Evolutionary conservation across 1,140 invertebrate species (phyloP).

Genomic region (Aplysia californica): DNA sequence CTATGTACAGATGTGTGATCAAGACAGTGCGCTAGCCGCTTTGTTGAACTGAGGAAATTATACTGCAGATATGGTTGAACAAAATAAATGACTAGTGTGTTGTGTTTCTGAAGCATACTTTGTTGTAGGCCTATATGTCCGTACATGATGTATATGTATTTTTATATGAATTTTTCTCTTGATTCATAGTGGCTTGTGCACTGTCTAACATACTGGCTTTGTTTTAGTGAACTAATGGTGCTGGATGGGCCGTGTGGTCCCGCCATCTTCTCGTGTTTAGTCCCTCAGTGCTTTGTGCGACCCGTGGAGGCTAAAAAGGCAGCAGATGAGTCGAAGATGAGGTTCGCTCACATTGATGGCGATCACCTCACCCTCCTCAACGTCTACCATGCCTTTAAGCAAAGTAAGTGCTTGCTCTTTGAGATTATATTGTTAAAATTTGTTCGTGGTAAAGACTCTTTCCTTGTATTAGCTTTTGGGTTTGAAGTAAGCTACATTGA

Average conservation of each 20-base stretch:
- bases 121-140: no score
- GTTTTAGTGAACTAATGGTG: constrained; percentile 63
- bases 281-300: constrained; percentile 99
- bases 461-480: no score
- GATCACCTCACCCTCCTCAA: constrained; percentile 96
- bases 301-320: constrained; percentile 99
- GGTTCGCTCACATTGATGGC: constrained; percentile 99
- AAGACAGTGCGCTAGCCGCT: no score
- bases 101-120: no score
- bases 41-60: no score
- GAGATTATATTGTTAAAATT: neutral
- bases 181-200: constrained; percentile 33
- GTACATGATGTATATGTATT: no score
- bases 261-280: constrained; percentile 72
- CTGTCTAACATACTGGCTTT: constrained; percentile 52
- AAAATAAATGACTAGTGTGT: no score
- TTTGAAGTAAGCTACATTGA: no score
- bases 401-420: constrained; percentile 83
- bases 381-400: constrained; percentile 98
- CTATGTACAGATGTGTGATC: no score
- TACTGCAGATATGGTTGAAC: no score
- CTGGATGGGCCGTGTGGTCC: constrained; percentile 62
- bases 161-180: no score
- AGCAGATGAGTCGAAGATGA: constrained; percentile 98
- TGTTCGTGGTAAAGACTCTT: neutral